Base-by-base conservation (phyloP, 2,113 vertebrate genomes). In the Ctenomys sociabilis region DNA sequence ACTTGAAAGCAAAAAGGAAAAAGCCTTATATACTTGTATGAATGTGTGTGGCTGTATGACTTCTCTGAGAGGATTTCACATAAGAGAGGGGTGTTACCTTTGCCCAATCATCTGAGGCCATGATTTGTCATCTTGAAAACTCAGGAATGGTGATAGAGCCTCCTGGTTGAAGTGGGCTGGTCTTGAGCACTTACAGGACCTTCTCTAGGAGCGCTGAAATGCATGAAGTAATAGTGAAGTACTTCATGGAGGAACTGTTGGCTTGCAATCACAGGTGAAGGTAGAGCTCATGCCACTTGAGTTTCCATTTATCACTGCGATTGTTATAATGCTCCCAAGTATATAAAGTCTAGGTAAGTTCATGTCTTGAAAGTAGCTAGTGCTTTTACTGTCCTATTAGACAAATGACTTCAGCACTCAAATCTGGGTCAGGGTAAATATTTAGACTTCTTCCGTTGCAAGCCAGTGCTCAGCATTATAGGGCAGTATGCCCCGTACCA, bases 291-390 rank as follows among this genome's bases (percentile, higher is more conserved):
- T 49, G 75, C 43, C 13, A 45, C 17, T 35, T 54, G 40, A 63
- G 4, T 85, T 88, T 40, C 84, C 45, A 30, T 64, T 78, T 72
- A 16, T 85, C 63, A 24, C 28, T 63, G 0, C 54, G 64, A 90
- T 17, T 37, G 63, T 75, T 85, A 72, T 16, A 77, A n/a, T 40
- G 77, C 35, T 49, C 5, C 82, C n/a, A 61, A 30, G n/a, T 52
- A 54, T 14, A 32, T 30, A 93, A 92, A 35, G 26, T 30, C 59
- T 45, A 63, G 3, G 40, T 73, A 16, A 94, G 84, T 80, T 93
- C 30, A 24, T 92, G 37, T 90, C 91, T 96, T 87, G 45, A 94
- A 87, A 89, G 54, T 83, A 81, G 77, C 49, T 49, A 91, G 52
- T 66, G 68, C 16, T 90, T 93, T 54, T 22, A 28, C 32, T 87